phyloP scores from a whole-genome alignment of 2,888 invertebrate genomes.

The Branchellion lobata region DNA sequence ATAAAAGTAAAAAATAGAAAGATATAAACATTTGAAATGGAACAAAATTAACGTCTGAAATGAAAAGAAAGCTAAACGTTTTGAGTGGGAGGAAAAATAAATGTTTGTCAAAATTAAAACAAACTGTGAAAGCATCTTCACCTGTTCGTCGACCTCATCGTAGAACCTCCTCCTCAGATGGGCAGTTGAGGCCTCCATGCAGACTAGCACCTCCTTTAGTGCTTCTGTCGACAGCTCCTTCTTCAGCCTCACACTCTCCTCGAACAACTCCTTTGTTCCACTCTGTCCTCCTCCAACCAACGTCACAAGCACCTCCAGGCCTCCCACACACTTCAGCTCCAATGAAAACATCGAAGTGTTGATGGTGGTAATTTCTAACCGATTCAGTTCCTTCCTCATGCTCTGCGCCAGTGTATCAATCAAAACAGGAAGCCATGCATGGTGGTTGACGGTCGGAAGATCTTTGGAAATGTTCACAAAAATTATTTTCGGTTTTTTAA shows the following conservation, averaged over 20 bases:
- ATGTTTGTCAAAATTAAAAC: too few relatives aligned
- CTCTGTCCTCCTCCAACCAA: neutral
- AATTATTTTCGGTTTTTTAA: too few relatives aligned
- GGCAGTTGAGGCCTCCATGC: neutral
- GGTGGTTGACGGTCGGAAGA: conserved; percentile 49
- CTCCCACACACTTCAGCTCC: conserved; percentile 50
- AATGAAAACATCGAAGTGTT: conserved; percentile 43
- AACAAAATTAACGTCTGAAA: too few relatives aligned
- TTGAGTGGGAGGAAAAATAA: too few relatives aligned
- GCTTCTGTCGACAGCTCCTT: neutral
- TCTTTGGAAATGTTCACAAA: conserved; percentile 47
- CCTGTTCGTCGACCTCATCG: conserved; percentile 16
- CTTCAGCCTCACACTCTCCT: neutral
- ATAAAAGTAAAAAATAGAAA: too few relatives aligned
- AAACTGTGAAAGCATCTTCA: neutral
- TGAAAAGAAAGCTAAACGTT: too few relatives aligned
- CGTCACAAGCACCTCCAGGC: neutral
- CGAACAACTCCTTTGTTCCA: neutral
- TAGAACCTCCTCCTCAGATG: conserved; percentile 21
- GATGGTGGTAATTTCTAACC: conserved; percentile 33
- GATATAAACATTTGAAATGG: too few relatives aligned
- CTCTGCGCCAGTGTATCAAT: conserved; percentile 48
- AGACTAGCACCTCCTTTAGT: neutral
- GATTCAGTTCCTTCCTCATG: conserved; percentile 43
- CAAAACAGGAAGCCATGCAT: conserved; percentile 50